Percentiles rank a stretch among this genome's conserved stretches.
Conservation (phyloP, 1,140 invertebrate species). For the Atta colombica region DNA sequence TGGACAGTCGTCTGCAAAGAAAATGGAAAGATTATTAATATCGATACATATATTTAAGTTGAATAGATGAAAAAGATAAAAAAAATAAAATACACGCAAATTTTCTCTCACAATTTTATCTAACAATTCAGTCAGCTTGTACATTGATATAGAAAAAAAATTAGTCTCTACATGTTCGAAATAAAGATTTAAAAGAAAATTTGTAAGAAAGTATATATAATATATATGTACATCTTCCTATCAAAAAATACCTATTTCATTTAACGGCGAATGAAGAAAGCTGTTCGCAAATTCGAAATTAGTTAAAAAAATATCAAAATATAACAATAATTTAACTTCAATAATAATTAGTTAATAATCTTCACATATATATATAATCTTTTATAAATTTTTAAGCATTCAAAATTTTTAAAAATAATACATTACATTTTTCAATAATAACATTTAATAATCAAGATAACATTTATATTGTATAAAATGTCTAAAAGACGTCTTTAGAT, state of each 20-base stretch:
- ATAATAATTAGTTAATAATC: constrained; percentile 7
- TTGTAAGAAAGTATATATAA: constrained; percentile 1
- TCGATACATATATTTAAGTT: constrained; percentile 19
- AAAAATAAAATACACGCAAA: background rate
- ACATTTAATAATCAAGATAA: background rate
- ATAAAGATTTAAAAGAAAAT: background rate
- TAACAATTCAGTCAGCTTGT: background rate
- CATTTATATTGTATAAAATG: too few relatives aligned
- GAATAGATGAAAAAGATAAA: background rate
- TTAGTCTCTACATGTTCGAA: background rate
- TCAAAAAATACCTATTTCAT: background rate
- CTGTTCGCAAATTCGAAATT: background rate
- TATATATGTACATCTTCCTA: background rate
- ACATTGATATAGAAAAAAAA: background rate
- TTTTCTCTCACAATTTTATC: background rate
- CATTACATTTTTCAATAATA: background rate
- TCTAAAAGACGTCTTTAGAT: too few relatives aligned
- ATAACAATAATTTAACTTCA: background rate
- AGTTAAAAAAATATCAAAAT: background rate
- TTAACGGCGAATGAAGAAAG: background rate
- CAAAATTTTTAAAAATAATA: background rate
- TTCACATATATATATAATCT: background rate
- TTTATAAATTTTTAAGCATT: background rate
- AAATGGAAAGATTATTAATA: constrained; percentile 57
- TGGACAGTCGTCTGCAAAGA: constrained; percentile 89